These are phyloP conservation scores for Phasianus colchicus DNA, from an alignment of 2,113 vertebrate genomes.

Conservation along the genomic window DNA sequence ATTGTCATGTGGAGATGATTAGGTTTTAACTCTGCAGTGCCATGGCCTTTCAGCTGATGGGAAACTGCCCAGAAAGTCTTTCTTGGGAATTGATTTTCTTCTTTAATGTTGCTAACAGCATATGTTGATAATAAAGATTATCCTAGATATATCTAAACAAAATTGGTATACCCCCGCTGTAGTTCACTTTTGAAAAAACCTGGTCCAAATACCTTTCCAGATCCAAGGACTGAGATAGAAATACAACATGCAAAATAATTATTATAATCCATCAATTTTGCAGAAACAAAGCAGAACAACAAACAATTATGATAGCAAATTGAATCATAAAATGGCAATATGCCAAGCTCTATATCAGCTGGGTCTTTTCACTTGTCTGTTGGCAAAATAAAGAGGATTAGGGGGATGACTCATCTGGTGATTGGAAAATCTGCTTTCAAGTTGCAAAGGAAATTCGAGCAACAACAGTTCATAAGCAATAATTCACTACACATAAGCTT, in stretches of 20 bases:
- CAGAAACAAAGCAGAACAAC: constrained; percentile 37
- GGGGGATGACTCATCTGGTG: constrained; percentile 39
- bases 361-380: constrained; percentile 7
- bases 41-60: constrained; percentile 1
- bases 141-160: neutral
- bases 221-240: neutral
- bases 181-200: neutral
- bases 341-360: constrained; percentile 4
- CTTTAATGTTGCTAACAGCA: constrained; percentile 14
- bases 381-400: constrained; percentile 61
- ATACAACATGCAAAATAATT: constrained; percentile 7
- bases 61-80: neutral
- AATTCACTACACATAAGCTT: neutral
- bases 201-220: constrained; percentile 4
- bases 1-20: neutral
- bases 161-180: neutral
- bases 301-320: constrained; percentile 26
- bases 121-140: constrained; percentile 37
- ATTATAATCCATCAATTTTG: constrained; percentile 28
- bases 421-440: constrained; percentile 46
- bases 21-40: neutral
- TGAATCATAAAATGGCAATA: constrained; percentile 20
- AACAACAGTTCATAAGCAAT: neutral
- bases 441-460: neutral
- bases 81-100: constrained; percentile 24